Evolutionary conservation across 2,888 invertebrate genomes (phyloP), one percentile per base, ranked within the genome.

Genomic region (Synergus gifuensis): DNA sequence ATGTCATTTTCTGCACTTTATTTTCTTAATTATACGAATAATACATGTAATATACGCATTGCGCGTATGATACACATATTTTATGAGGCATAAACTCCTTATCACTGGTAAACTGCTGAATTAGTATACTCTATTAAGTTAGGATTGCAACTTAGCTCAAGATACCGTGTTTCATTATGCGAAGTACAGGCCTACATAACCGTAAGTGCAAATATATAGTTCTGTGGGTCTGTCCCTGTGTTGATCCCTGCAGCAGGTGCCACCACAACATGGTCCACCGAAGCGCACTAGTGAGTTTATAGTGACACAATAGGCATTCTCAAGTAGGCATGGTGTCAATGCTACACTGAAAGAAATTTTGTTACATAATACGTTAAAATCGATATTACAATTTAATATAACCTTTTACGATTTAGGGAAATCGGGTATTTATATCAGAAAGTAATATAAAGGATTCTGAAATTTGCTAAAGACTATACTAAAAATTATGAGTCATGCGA

Each of bases 241-340:
- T 85, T 81, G 84, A 46, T 46, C 9, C 9, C n/a, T 78, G 83
- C 87, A 88, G 83, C 87, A 83, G 87, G 84, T 86, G 85, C 84
- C 84, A 86, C 88, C 88, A 85, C 89, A 89, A 89, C 89, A 89
- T 80, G 86, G 86, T 87, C 87, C 83, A 78, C 84, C 84, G 81
- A 78, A 83, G 82, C 81, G 83, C 82, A 85, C 85, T 85, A 85
- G 83, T 85, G 85, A 82, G 85, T 86, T 84, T 84, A 83, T 83
- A 87, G 81, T 36, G 4, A 11, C 2, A 16, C 16, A 40, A 49
- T n/a, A 54, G n/a, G 49, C 46, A 46, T 69, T 16, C 69, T 28
- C 73, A 28, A 73, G 46, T 28, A 4, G 28, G 14, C 28, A 62
- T n/a, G 62, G 22, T 62, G 14, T 62, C 28, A 58, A n/a, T n/a